Evolutionary conservation across 2,888 invertebrate species (phyloP).

Genomic region (Smittia sp.): DNA sequence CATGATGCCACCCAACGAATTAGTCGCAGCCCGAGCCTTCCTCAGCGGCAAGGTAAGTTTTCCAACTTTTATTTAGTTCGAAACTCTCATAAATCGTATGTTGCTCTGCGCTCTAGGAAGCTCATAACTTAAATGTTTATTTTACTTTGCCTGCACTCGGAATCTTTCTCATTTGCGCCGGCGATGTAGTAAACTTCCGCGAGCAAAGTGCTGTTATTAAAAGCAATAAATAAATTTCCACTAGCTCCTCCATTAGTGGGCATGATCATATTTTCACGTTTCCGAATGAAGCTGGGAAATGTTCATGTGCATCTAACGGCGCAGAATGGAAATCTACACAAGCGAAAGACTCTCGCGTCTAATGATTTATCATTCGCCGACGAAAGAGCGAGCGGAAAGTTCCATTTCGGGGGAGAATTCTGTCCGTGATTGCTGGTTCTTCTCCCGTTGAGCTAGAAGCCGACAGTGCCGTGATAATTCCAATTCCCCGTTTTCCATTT

Average conservation of each 20-base stretch:
- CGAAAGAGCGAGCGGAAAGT: not conserved
- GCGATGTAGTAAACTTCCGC: conserved; percentile 6
- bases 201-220: conserved; percentile 27
- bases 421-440: not conserved
- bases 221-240: conserved; percentile 20
- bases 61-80: not conserved
- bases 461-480: not conserved
- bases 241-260: not conserved
- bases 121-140: conserved; percentile 31
- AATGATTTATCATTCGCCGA: not conserved
- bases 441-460: not conserved
- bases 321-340: not conserved
- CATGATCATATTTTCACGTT: not conserved
- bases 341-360: not conserved
- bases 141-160: not conserved
- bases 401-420: not conserved
- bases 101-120: not conserved
- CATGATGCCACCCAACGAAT: conserved; percentile 51
- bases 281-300: not conserved
- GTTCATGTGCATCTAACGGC: not conserved
- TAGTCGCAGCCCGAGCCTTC: conserved; percentile 51
- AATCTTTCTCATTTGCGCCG: not conserved
- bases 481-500: conserved; percentile 2
- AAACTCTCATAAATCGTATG: not conserved
- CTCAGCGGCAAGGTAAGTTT: conserved; percentile 53